Evolutionary conservation across 2,888 invertebrate species (phyloP), one percentile per base, ranked within the genome.

Genomic region (Zaprionus bogoriensis): DNA sequence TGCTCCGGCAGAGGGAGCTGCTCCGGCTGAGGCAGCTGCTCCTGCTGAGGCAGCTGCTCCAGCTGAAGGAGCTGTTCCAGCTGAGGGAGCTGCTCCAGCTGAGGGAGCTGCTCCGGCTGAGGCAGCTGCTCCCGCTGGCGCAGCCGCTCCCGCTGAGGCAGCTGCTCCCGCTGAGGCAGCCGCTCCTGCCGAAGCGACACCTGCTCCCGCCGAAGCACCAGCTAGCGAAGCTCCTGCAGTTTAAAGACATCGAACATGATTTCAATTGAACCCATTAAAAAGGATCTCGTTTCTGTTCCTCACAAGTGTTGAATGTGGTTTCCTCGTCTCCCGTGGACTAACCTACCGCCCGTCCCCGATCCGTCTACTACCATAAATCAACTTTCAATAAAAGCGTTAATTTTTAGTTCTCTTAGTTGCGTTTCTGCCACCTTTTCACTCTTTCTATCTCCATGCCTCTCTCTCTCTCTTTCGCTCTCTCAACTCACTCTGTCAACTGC

Each of bases 131-230:
- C 69, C 79, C 23, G 73, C 78, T 1, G 60, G 17, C 6, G 27
- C 28, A 4, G 27, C 85, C 1, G 78, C 74, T 17, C 82, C 67
- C 5, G 80, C 67, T 23, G 81, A 23, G 12, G 20, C 45, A 19
- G 32, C 86, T 1, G 78, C 75, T 17, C 80, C 69, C 22, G 83
- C 69, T 27, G 83, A 44, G 12, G 69, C 88, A 5, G 87, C 78
- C 0, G 82, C 73, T 10, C 68, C 58, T 2, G 73, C 77, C 2
- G 32, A 27, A 27, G 27, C 27, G 10, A 10, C 68, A 7, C 76
- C 12, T 68, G 74, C 44, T 4, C 52, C 63, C 1, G 81, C 71
- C 17, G 82, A 71, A 5, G 61, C 76, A 22, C 86, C 71, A n/a
- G n/a, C n/a, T n/a, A n/a, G n/a, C n/a, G n/a, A n/a, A n/a, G n/a